Evolutionary conservation across 2,797 vertebrate species (phyloP).

Genomic region (Kryptopterus vitreolus): DNA sequence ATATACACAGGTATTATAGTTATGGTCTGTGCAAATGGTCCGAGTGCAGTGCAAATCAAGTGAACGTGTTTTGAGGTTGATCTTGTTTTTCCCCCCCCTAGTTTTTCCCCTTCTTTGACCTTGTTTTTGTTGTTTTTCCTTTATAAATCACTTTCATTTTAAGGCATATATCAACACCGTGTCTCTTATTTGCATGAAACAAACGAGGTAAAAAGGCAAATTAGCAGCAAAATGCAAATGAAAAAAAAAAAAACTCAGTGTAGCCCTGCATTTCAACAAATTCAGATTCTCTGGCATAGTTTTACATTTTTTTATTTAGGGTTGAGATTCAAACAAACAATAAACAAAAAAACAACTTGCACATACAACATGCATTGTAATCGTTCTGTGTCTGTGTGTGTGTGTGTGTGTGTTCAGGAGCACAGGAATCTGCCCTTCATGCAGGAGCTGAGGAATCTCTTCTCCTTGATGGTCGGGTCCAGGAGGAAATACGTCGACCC

Average conservation of each 20-base stretch:
- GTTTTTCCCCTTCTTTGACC: not conserved
- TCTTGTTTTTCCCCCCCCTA: too few relatives aligned
- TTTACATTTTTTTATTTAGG: not conserved
- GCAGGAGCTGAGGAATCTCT: conserved; percentile 91
- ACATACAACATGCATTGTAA: not conserved
- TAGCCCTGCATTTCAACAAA: not conserved
- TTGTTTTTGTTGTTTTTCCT: not conserved
- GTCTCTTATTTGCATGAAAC: not conserved
- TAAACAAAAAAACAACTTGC: not conserved
- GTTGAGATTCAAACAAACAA: not conserved
- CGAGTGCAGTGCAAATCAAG: too few relatives aligned
- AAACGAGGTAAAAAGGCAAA: not conserved
- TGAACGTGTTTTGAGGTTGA: too few relatives aligned
- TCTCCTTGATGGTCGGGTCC: conserved; percentile 95
- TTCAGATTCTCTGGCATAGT: not conserved
- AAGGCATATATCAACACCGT: not conserved
- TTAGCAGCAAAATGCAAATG: not conserved
- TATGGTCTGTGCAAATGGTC: too few relatives aligned
- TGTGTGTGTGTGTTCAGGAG: conserved; percentile 74
- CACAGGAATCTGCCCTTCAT: conserved; percentile 97
- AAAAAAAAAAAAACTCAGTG: too few relatives aligned
- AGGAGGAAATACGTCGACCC: conserved; percentile 98
- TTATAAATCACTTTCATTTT: not conserved
- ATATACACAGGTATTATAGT: too few relatives aligned
- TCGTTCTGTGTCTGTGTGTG: too few relatives aligned